phyloP scores from a whole-genome alignment of 1,140 invertebrate genomes.

The Hirudo medicinalis region DNA sequence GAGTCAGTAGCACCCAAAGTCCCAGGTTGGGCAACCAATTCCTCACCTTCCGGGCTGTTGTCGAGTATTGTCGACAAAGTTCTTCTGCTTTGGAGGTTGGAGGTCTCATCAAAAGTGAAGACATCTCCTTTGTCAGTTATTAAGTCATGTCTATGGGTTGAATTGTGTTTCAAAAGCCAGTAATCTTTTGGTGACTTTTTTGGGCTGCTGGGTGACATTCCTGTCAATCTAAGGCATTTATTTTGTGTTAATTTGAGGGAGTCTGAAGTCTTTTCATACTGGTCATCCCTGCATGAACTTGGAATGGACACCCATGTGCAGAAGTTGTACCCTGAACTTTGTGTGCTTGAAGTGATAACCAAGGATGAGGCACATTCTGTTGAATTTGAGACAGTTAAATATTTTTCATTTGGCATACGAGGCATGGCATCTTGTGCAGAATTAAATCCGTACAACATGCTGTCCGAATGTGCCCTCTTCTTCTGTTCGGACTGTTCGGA shows the following conservation, averaged over 20 bases:
- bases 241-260: not conserved
- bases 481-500: not conserved
- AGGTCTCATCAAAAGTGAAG: not conserved
- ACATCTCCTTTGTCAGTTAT: not conserved
- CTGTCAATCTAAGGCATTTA: not conserved
- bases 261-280: not conserved
- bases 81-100: not conserved
- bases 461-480: not conserved
- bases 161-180: slow-evolving; percentile 6
- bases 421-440: not conserved
- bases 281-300: not conserved
- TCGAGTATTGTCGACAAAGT: not conserved
- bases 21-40: not conserved
- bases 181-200: slow-evolving; percentile 12
- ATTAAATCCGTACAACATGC: not conserved
- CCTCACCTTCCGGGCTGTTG: slow-evolving; percentile 4
- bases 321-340: not conserved
- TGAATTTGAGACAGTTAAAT: too few relatives aligned
- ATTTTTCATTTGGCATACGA: too few relatives aligned
- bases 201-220: not conserved
- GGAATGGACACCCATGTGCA: not conserved
- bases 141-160: not conserved
- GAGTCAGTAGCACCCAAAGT: not conserved
- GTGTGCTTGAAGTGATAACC: too few relatives aligned
- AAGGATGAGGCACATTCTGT: too few relatives aligned